These are phyloP conservation scores for Diarsia brunnea DNA, from an alignment of 2,888 invertebrate genomes.

Conservation along the genomic window DNA sequence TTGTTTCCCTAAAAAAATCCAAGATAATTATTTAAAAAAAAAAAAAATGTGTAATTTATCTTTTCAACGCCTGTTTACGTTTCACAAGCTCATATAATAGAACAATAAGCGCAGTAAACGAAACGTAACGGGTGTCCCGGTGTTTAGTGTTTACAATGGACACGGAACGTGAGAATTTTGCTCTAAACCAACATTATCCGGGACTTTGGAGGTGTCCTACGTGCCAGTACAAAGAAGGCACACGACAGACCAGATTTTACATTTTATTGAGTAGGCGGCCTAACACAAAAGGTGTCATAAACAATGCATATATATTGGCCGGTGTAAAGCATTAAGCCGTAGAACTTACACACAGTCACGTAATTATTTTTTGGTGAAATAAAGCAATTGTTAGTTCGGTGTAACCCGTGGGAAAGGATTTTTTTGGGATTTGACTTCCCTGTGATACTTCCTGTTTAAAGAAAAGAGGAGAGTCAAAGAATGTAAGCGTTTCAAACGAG, in stretches of 20 bases:
- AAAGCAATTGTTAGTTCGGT: constrained; percentile 84
- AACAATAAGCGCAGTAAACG: constrained; percentile 86
- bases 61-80: constrained; percentile 83
- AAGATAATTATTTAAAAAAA: constrained; percentile 18
- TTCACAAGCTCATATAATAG: constrained; percentile 84
- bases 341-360: constrained; percentile 87
- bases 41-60: constrained; percentile 73
- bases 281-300: constrained; percentile 85
- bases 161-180: constrained; percentile 88
- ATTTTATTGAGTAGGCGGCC: constrained; percentile 84
- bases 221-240: constrained; percentile 83
- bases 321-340: constrained; percentile 82
- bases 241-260: constrained; percentile 78
- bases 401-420: constrained; percentile 83
- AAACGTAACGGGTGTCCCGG: constrained; percentile 84
- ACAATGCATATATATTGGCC: constrained; percentile 80
- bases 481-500: constrained; percentile 25
- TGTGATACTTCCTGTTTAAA: constrained; percentile 76
- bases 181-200: constrained; percentile 83
- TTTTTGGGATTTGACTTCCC: constrained; percentile 69
- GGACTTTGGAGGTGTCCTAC: constrained; percentile 77
- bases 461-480: constrained; percentile 30
- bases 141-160: constrained; percentile 85
- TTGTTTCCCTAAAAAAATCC: constrained; percentile 17
- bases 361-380: constrained; percentile 84